phyloP scores from a whole-genome alignment of 2,888 invertebrate genomes.

The Andrena bicolor region DNA sequence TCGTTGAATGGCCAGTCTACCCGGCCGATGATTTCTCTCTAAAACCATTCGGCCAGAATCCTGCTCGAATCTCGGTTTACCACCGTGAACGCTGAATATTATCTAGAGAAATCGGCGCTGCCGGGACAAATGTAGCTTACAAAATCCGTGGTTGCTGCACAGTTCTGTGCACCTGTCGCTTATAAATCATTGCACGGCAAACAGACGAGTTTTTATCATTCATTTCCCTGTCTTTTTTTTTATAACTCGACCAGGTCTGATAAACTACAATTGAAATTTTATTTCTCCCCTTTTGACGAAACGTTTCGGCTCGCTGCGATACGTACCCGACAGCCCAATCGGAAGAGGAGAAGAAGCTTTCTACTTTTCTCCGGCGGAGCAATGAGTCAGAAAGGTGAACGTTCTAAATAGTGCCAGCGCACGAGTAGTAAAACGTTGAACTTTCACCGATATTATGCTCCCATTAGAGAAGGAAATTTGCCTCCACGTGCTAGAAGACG shows the following conservation, averaged over 20 bases:
- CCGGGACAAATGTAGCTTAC: slow-evolving; percentile 9
- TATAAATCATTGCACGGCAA: neutral
- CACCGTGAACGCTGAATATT: slow-evolving; percentile 59
- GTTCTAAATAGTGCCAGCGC: slow-evolving; percentile 43
- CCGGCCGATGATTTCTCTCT: slow-evolving; percentile 60
- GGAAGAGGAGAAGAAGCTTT: slow-evolving; percentile 29
- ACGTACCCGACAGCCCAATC: neutral
- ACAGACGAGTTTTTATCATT: neutral
- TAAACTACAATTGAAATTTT: neutral
- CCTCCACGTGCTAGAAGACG: slow-evolving; percentile 19
- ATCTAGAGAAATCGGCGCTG: slow-evolving; percentile 54
- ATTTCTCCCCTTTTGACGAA: neutral
- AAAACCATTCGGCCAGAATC: slow-evolving; percentile 49
- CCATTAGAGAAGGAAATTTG: slow-evolving; percentile 36
- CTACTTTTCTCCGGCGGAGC: slow-evolving; percentile 49
- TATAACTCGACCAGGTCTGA: neutral
- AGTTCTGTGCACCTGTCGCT: neutral
- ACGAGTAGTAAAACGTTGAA: slow-evolving; percentile 34
- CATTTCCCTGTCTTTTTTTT: neutral
- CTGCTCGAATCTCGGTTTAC: slow-evolving; percentile 47
- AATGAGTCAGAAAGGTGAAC: slow-evolving; percentile 58
- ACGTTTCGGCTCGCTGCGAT: neutral
- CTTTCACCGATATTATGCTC: slow-evolving; percentile 58
- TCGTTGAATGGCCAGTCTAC: slow-evolving; percentile 69
- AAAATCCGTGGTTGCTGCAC: slow-evolving; percentile 2